Percentiles rank a stretch among this genome's conserved stretches.
Evolutionary conservation across 2,888 invertebrate genomes (phyloP).

Genomic region (Synergus japonicus): DNA sequence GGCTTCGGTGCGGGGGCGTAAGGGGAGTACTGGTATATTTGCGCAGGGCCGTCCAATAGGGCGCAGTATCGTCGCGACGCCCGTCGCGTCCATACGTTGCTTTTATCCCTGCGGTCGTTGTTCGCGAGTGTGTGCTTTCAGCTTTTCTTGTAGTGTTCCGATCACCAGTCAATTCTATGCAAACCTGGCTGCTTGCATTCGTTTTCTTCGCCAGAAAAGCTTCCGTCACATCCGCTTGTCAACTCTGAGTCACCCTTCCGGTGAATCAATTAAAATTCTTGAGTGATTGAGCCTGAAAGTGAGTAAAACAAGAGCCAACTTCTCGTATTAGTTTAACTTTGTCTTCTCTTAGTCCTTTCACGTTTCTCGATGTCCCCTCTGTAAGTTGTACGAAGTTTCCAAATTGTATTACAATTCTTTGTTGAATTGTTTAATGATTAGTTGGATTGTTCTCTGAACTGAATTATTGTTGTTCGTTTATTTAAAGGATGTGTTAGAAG

Average conservation of each 20-base stretch:
- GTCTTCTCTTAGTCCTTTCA: neutral
- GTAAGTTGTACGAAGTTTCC: neutral
- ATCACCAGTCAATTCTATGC: conserved; percentile 22
- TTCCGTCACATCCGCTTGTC: conserved; percentile 32
- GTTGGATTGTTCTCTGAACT: too few species aligned
- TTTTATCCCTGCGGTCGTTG: conserved; percentile 48
- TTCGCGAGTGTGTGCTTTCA: conserved; percentile 48
- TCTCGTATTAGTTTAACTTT: conserved; percentile 3
- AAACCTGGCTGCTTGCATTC: conserved; percentile 4
- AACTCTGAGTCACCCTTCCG: conserved; percentile 7
- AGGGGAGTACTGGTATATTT: conserved; percentile 77
- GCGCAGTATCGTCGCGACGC: conserved; percentile 77
- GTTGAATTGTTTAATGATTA: too few species aligned
- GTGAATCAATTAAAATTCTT: neutral
- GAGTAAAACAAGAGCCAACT: conserved; percentile 6
- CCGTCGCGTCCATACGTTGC: conserved; percentile 71
- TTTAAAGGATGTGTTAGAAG: too few species aligned
- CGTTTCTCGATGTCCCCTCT: conserved; percentile 9
- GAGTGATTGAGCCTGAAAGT: conserved; percentile 28
- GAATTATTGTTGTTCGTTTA: too few species aligned
- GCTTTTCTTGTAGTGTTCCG: conserved; percentile 50
- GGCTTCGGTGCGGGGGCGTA: conserved; percentile 58
- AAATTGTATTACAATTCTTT: neutral
- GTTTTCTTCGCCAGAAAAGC: conserved; percentile 20
- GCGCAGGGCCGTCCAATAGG: conserved; percentile 76